Base-by-base conservation (phyloP, 2,797 vertebrate species). In the Arctocebus calabarensis region DNA sequence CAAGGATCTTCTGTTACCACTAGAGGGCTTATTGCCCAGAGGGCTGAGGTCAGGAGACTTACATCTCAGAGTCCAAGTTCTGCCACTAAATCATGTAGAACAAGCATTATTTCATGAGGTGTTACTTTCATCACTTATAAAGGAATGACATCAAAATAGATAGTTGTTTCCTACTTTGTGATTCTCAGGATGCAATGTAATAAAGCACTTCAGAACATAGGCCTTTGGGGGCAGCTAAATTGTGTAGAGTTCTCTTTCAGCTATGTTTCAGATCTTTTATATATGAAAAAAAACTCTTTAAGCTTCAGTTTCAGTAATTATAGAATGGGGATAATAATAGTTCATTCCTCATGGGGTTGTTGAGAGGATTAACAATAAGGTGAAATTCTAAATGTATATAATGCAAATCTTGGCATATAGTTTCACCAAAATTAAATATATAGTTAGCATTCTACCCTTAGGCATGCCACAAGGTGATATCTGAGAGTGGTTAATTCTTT, bases 101-200 rank as follows among this genome's bases (percentile, higher is more conserved):
- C 1, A 78, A 61, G n/a, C 20, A 57, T 43, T 89, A 55, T 1
- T 14, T 77, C 19, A 61, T 40, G 22, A 34, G 27, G 23, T 37
- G 29, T 79, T 86, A 73, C 75, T 87, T 81, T 71, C 5, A 91
- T 82, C 27, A 90, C 23, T 86, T 61, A 70, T 25, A 77, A 95
- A 88, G 61, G 37, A 25, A 11, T 61, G 12, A 2, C 77, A 45
- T 52, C 64, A 84, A 89, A 86, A 66, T 48, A 61, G 23, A 7
- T 43, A 40, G 10, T 57, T 87, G 16, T 77, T 93, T 91, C 13
- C 16, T 62, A n/a, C 7, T 55, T 43, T 73, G 6, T 73, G 20
- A 88, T 70, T 48, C 11, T 83, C 52, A 91, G 13, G 12, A 93
- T 48, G 2, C 16, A 90, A 86, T n/a, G 1, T 7, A 93, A 70